Percentiles rank a stretch among this genome's conserved stretches.
Evolutionary conservation across 92 coral and sea anemone genomes (phyloP).

Genomic region (Zoanthus gigantus): DNA sequence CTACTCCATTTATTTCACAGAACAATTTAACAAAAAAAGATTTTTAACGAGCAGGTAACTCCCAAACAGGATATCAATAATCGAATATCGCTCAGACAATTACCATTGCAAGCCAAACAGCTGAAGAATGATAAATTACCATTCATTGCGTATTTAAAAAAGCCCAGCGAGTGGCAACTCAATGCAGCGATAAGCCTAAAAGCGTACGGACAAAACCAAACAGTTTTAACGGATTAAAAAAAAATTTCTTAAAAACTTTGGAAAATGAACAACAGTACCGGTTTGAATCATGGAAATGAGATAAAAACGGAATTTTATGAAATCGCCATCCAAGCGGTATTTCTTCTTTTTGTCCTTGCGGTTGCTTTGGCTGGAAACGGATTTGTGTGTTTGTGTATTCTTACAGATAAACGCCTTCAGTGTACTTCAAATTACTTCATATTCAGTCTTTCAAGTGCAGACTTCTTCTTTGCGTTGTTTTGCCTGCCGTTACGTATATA

Average conservation of each 20-base stretch:
- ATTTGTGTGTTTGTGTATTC: conserved; percentile 82
- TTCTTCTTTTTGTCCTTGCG: conserved; percentile 69
- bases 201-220: background rate
- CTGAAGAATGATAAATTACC: conserved; percentile 3
- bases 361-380: conserved; percentile 85
- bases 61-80: conserved; percentile 9
- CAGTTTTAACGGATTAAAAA: no score
- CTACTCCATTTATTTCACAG: background rate
- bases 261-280: conserved; percentile 37
- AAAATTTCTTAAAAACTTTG: background rate
- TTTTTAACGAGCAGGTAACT: conserved; percentile 5
- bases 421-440: conserved; percentile 94
- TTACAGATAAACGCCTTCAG: conserved; percentile 86
- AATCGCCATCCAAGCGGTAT: conserved; percentile 54
- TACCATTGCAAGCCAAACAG: conserved; percentile 11
- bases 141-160: conserved; percentile 7
- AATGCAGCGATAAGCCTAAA: background rate
- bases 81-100: conserved; percentile 2
- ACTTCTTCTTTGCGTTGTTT: conserved; percentile 82
- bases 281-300: background rate
- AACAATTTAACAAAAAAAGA: conserved; percentile 17
- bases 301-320: conserved; percentile 43
- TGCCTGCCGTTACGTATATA: conserved; percentile 86
- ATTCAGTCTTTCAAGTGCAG: conserved; percentile 91
- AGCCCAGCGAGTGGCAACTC: background rate